Evolutionary conservation across 2,797 vertebrate genomes (phyloP).

Genomic region (Falco novaeseelandiae): DNA sequence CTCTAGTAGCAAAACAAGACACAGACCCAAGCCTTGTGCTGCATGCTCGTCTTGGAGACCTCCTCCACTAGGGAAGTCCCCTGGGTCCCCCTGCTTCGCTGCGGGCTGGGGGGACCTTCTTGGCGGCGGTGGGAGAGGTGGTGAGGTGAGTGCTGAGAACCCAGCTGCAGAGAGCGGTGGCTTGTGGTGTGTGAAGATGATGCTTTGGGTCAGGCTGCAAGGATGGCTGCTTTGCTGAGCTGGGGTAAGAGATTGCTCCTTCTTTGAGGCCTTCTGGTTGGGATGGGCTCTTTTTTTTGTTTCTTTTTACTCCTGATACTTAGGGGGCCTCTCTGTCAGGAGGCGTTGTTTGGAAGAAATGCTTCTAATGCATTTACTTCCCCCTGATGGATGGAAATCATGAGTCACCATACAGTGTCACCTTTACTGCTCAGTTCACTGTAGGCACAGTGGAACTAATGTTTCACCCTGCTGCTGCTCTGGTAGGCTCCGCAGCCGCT

Average conservation of each 20-base stretch:
- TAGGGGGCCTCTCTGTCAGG: background rate
- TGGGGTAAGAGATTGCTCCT: background rate
- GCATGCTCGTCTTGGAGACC: background rate
- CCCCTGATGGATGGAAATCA: background rate
- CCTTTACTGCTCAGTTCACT: background rate
- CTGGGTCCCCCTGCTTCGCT: background rate
- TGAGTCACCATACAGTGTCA: background rate
- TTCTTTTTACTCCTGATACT: background rate
- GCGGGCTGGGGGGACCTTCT: background rate
- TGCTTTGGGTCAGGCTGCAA: background rate
- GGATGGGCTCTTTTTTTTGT: background rate
- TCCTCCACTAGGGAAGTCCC: background rate
- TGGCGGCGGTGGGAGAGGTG: fast-evolving
- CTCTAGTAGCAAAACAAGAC: background rate
- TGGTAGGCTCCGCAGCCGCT: background rate
- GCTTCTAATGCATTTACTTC: background rate
- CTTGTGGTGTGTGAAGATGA: fast-evolving
- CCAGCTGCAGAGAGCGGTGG: background rate
- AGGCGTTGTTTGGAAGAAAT: background rate
- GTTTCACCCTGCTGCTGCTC: background rate
- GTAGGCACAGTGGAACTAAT: background rate
- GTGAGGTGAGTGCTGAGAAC: background rate
- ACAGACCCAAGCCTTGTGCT: background rate
- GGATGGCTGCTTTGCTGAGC: background rate
- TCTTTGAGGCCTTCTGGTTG: background rate